Percentiles rank a stretch among this genome's conserved stretches.
phyloP scores from a whole-genome alignment of 1,140 invertebrate species.

The Charaxes varanes region DNA sequence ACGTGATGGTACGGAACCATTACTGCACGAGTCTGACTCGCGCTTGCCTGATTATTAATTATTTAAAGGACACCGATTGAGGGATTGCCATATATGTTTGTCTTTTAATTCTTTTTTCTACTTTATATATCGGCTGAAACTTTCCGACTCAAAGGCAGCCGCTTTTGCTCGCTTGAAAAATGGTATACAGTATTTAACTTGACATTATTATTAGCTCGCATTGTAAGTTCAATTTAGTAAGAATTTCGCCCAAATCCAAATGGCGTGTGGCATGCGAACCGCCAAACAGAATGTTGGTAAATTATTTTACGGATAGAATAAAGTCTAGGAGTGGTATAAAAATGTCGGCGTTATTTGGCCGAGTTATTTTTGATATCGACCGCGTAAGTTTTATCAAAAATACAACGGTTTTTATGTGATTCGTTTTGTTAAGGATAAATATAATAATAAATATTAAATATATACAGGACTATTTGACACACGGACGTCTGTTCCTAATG shows the following conservation, averaged over 20 bases:
- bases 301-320: conserved; percentile 26
- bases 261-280: conserved; percentile 32
- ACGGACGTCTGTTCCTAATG: too few relatives aligned
- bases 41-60: too few relatives aligned
- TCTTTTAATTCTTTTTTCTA: too few relatives aligned
- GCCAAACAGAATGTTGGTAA: conserved; percentile 20
- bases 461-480: background rate
- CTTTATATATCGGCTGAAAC: too few relatives aligned
- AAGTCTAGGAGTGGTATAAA: conserved; percentile 25
- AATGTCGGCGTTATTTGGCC: conserved; percentile 20
- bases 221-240: conserved; percentile 22
- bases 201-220: conserved; percentile 20
- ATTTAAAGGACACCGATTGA: too few relatives aligned
- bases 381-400: background rate
- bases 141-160: conserved; percentile 1
- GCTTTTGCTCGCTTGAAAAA: conserved; percentile 1
- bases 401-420: background rate
- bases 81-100: too few relatives aligned
- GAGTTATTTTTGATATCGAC: conserved; percentile 7
- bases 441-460: background rate
- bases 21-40: too few relatives aligned
- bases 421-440: background rate
- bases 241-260: conserved; percentile 15
- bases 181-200: conserved; percentile 17
- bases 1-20: too few relatives aligned